Conservation (phyloP, 2,888 invertebrate species). For the Yponomeuta malinellus region DNA sequence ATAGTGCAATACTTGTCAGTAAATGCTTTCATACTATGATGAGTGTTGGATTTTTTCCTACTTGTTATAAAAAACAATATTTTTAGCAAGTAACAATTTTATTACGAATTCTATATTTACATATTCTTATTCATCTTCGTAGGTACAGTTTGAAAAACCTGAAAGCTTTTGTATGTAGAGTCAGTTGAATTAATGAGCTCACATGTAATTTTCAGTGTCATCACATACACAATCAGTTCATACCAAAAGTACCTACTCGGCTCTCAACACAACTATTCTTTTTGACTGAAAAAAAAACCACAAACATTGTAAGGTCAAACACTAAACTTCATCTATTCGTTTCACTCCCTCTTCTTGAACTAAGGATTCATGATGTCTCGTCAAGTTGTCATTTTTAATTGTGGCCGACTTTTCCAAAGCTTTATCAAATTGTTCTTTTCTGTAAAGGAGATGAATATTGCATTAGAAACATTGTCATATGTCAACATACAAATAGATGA, state of each 20-base stretch:
- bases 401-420: constrained; percentile 46
- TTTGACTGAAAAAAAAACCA: not conserved
- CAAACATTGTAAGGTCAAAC: not conserved
- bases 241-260: no score
- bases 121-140: not conserved
- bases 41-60: not conserved
- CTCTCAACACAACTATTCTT: not conserved
- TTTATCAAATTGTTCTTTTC: constrained; percentile 47
- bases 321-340: constrained; percentile 33
- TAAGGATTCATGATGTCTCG: constrained; percentile 45
- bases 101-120: not conserved
- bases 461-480: not conserved
- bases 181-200: no score
- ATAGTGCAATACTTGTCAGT: constrained; percentile 1
- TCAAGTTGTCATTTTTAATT: constrained; percentile 49
- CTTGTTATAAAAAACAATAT: not conserved
- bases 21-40: not conserved
- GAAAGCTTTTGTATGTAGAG: no score
- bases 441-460: constrained; percentile 31
- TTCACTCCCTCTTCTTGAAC: constrained; percentile 39
- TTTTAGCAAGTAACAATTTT: not conserved
- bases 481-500: not conserved
- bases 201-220: no score
- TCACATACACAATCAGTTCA: no score
- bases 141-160: not conserved